A percentile compares a stretch with the other conserved stretches of the same genome.
These are phyloP conservation scores for Ruditapes philippinarum DNA, from an alignment of 1,140 invertebrate species.

Conservation along the genomic window DNA sequence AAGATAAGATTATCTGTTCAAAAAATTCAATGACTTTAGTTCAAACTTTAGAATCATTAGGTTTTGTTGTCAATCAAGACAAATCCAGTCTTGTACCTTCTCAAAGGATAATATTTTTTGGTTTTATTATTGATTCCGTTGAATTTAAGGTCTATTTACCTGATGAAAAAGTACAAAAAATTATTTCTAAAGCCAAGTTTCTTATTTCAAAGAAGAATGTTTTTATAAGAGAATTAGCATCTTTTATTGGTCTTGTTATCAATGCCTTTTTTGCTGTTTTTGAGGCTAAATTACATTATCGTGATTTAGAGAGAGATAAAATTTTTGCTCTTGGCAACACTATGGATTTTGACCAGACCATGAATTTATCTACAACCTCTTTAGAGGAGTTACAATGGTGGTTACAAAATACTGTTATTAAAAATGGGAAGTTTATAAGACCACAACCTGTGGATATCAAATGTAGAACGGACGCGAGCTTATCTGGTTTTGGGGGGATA, in stretches of 20 bases:
- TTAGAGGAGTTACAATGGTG: constrained; percentile 62
- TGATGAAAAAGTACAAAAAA: no score
- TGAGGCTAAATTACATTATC: constrained; percentile 54
- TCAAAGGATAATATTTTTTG: no score
- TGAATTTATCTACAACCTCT: constrained; percentile 1
- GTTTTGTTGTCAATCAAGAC: no score
- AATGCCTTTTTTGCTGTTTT: constrained; percentile 56
- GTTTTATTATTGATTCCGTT: no score
- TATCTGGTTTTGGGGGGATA: not conserved
- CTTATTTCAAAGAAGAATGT: no score
- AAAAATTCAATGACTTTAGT: not conserved
- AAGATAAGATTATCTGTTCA: no score
- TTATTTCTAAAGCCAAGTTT: no score
- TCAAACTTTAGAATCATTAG: not conserved
- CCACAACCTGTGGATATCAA: not conserved
- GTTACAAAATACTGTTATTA: not conserved
- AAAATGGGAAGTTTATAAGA: constrained; percentile 38
- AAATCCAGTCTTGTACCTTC: no score
- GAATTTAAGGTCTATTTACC: no score
- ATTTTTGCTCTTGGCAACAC: not conserved
- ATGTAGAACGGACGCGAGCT: constrained; percentile 30
- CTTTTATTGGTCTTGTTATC: not conserved
- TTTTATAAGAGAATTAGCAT: no score
- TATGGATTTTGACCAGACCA: constrained; percentile 51
- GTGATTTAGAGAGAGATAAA: constrained; percentile 54